Conservation (phyloP, 2,888 invertebrate species). For the Hylaea fasciaria region DNA sequence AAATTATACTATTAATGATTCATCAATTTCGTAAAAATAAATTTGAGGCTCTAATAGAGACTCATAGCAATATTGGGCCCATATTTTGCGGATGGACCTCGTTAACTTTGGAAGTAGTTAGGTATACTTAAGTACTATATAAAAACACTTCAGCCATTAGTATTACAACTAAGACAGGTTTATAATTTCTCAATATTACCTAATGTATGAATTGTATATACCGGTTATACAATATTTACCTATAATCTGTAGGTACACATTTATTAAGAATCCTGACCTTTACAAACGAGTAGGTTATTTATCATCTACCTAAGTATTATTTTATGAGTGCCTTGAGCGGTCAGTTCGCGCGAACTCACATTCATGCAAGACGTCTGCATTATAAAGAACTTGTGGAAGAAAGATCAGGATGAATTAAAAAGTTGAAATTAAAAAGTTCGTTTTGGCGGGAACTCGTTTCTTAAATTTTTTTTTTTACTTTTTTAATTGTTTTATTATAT, state of each 20-base stretch:
- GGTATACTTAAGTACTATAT: too few species aligned
- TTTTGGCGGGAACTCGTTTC: conserved; percentile 38
- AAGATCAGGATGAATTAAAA: conserved; percentile 24
- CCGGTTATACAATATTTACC: conserved; percentile 27
- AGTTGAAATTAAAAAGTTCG: conserved; percentile 30
- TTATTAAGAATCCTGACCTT: conserved; percentile 33
- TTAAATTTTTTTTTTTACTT: conserved; percentile 1
- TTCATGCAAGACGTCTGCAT: conserved; percentile 4
- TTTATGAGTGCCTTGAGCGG: conserved; percentile 28
- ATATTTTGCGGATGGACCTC: not conserved
- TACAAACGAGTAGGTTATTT: conserved; percentile 44
- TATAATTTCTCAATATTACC: conserved; percentile 18
- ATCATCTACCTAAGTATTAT: conserved; percentile 2
- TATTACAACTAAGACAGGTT: not conserved
- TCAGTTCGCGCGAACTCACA: conserved; percentile 46
- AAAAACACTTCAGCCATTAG: conserved; percentile 3
- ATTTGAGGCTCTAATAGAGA: too few species aligned
- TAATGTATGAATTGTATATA: conserved; percentile 14
- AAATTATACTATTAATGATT: too few species aligned
- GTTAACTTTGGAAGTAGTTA: conserved; percentile 4
- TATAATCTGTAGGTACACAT: conserved; percentile 11
- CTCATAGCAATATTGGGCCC: too few species aligned
- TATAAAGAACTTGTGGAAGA: not conserved
- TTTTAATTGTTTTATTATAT: conserved; percentile 1
- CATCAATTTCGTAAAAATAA: too few species aligned